phyloP scores from a whole-genome alignment of 2,113 vertebrate genomes.

The Arenaria interpres region DNA sequence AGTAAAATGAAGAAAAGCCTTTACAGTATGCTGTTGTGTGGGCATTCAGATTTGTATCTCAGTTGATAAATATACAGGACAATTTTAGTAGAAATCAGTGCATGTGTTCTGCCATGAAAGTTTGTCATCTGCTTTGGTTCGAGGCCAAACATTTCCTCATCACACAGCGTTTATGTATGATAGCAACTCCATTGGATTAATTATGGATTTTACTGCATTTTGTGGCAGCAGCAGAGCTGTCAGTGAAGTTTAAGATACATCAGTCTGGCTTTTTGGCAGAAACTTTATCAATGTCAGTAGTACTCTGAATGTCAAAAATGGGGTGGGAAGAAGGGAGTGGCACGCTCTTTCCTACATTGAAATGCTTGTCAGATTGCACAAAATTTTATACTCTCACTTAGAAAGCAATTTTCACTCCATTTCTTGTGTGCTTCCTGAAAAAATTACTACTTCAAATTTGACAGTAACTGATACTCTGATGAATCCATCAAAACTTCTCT shows the following conservation, averaged over 20 bases:
- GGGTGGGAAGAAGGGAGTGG: slow-evolving; percentile 26
- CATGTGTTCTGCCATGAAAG: background rate
- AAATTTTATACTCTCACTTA: background rate
- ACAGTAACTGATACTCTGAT: slow-evolving; percentile 13
- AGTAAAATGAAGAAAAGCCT: background rate
- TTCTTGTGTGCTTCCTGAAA: slow-evolving; percentile 37
- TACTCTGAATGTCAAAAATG: background rate
- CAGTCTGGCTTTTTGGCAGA: slow-evolving; percentile 16
- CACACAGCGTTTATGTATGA: background rate
- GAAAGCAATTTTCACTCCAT: slow-evolving; percentile 20
- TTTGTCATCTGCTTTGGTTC: background rate
- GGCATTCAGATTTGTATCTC: background rate
- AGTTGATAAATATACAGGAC: background rate
- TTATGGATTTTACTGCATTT: background rate
- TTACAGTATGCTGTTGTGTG: background rate
- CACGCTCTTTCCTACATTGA: background rate
- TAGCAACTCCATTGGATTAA: background rate
- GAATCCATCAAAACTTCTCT: background rate
- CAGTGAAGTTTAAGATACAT: background rate
- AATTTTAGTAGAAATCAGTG: background rate
- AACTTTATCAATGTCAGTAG: slow-evolving; percentile 1
- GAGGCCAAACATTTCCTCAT: slow-evolving; percentile 2
- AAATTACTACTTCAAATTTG: slow-evolving; percentile 16
- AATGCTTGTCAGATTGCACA: slow-evolving; percentile 7
- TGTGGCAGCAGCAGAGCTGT: slow-evolving; percentile 5